Percentiles rank a stretch among this genome's conserved stretches.
These are phyloP conservation scores for Leptinotarsa defecta DNA, from an alignment of 1,140 invertebrate genomes.

Conservation along the genomic window DNA sequence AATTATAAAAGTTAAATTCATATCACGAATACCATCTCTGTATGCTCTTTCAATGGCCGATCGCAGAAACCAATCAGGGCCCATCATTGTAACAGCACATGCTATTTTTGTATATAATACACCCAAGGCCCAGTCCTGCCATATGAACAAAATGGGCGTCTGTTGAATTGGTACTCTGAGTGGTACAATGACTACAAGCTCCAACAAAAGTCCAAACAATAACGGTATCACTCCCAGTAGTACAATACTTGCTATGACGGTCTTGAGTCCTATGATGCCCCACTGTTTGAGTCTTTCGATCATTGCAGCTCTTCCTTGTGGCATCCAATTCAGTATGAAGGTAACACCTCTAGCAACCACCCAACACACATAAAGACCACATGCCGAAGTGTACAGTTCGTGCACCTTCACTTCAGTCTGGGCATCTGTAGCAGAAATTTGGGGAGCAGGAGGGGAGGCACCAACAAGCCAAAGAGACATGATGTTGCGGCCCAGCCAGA, in stretches of 20 bases:
- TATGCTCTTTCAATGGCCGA: conserved; percentile 89
- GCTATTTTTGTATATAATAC: conserved; percentile 97
- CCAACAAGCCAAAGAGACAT: conserved; percentile 84
- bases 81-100: conserved; percentile 96
- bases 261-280: conserved; percentile 69
- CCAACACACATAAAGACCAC: conserved; percentile 94
- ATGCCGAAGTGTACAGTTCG: conserved; percentile 94
- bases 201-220: conserved; percentile 88
- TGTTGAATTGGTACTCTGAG: conserved; percentile 91
- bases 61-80: conserved; percentile 92
- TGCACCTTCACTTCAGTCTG: conserved; percentile 74
- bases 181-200: conserved; percentile 90
- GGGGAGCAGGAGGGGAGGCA: conserved; percentile 57
- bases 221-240: conserved; percentile 91
- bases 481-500: conserved; percentile 83
- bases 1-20: conserved; percentile 87
- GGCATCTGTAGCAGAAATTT: conserved; percentile 54
- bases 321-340: conserved; percentile 83
- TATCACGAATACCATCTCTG: conserved; percentile 88
- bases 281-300: conserved; percentile 75
- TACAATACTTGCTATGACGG: conserved; percentile 74
- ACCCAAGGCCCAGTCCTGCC: conserved; percentile 96
- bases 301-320: conserved; percentile 81
- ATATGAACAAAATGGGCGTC: conserved; percentile 93
- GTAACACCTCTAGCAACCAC: conserved; percentile 76